A percentile compares a stretch with the other conserved stretches of the same genome.
These are phyloP conservation scores for Barnardius zonarius DNA, from an alignment of 2,113 vertebrate species.

Conservation along the genomic window DNA sequence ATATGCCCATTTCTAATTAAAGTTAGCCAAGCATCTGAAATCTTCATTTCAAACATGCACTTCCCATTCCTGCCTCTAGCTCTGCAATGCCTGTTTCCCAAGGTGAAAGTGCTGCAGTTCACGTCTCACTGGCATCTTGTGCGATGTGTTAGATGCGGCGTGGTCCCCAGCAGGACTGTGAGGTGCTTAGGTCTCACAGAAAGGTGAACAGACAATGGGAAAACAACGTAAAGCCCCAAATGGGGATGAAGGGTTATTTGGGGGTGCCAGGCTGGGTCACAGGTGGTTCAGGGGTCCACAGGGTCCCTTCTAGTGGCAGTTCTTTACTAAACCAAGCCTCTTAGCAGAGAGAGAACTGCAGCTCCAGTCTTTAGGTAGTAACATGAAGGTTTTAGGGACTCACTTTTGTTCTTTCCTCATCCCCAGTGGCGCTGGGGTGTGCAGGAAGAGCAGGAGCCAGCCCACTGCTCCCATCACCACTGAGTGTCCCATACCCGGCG, in stretches of 20 bases:
- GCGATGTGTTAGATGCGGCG: background rate
- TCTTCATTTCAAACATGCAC: rapidly evolving
- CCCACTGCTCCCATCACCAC: background rate
- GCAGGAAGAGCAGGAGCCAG: background rate
- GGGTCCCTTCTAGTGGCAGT: background rate
- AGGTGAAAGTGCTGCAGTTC: background rate
- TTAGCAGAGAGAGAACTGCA: background rate
- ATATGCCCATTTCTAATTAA: background rate
- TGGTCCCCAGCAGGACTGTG: background rate
- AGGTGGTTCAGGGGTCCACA: background rate
- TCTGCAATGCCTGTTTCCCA: background rate
- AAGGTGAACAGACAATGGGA: background rate
- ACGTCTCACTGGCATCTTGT: background rate
- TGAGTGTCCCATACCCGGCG: too few species aligned
- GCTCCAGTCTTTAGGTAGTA: background rate
- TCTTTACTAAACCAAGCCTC: background rate
- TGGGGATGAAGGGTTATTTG: background rate
- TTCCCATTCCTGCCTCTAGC: background rate
- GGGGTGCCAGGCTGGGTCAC: background rate
- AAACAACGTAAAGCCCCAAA: background rate
- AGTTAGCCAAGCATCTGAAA: background rate
- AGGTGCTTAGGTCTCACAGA: background rate
- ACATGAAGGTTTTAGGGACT: background rate
- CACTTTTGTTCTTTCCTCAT: background rate
- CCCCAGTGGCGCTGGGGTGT: background rate